Base-by-base conservation (phyloP, 92 coral and sea anemone species). In the Metridium senile region DNA sequence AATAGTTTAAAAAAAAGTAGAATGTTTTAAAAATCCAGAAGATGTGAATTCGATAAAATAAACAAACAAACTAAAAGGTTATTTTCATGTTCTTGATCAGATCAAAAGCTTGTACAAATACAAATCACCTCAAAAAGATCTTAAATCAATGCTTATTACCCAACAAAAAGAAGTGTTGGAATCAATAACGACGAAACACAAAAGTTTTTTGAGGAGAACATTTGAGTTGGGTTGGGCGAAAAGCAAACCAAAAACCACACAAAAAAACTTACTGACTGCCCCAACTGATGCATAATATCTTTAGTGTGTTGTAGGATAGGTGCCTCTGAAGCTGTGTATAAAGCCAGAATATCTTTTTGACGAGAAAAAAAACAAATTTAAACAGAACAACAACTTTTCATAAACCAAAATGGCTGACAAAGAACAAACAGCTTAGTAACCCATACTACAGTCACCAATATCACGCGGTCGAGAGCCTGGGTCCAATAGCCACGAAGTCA, bases 271-370 rank as follows among this genome's bases (percentile, higher is more conserved):
- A 74, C 97, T 90, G 91, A 90, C 22, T 88, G 97, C 68, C 97
- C 97, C 19, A 91, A 75, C 45, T 89, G 93, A 81, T 91, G 97
- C 97, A 91, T 91, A 85, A 91, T 91, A 68, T 82, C 84, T 39
- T 81, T 49, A 17, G 54, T 54, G n/a, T 68, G 58, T 16, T 59
- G 49, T n/a, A 70, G 63, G 62, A 35, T 68, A 22, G 77, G 77
- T 47, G 69, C 62, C 21, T 79, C 76, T 16, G 84, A 46, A 22
- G 76, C 49, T 43, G 73, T 39, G 54, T 29, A 79, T 2, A 58
- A 61, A 70, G 84, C 84, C 84, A 79, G 84, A 79, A 67, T 79
- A 21, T 56, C 31, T 27, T 34, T 25, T 77, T 70, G 35, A 9
- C 33, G 21, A n/a, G n/a, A 21, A 58, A 71, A 69, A 75, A 8